phyloP scores from a whole-genome alignment of 2,888 invertebrate genomes.

The Gibbula magus region DNA sequence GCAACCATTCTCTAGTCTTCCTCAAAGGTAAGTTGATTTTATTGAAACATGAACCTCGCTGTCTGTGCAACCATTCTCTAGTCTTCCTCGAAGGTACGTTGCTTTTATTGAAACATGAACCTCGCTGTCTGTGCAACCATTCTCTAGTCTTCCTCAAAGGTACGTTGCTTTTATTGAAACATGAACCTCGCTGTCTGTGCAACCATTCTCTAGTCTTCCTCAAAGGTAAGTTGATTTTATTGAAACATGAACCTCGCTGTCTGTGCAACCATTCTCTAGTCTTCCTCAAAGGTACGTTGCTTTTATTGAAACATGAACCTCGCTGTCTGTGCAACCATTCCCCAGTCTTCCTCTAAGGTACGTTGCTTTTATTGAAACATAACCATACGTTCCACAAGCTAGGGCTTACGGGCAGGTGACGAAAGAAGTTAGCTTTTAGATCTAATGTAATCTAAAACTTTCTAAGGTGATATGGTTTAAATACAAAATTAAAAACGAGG shows the following conservation, averaged over 20 bases:
- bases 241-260: slow-evolving; percentile 94
- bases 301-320: too few species aligned
- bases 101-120: too few species aligned
- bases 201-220: slow-evolving; percentile 91
- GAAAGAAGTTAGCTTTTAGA: too few species aligned
- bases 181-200: slow-evolving; percentile 94
- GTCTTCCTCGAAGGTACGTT: slow-evolving; percentile 83
- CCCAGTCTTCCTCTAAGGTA: slow-evolving; percentile 86
- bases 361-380: too few species aligned
- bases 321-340: slow-evolving; percentile 94
- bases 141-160: slow-evolving; percentile 86
- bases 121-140: slow-evolving; percentile 94
- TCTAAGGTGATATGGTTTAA: too few species aligned
- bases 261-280: slow-evolving; percentile 95
- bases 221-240: too few species aligned
- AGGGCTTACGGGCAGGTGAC: too few species aligned
- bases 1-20: slow-evolving; percentile 93
- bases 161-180: too few species aligned
- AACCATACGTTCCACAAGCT: too few species aligned
- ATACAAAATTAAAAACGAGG: too few species aligned
- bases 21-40: too few species aligned
- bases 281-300: slow-evolving; percentile 83
- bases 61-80: slow-evolving; percentile 95
- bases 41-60: slow-evolving; percentile 96
- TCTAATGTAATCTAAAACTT: too few species aligned